phyloP scores from a whole-genome alignment of 2,113 vertebrate species.

The Megaptera novaeangliae region DNA sequence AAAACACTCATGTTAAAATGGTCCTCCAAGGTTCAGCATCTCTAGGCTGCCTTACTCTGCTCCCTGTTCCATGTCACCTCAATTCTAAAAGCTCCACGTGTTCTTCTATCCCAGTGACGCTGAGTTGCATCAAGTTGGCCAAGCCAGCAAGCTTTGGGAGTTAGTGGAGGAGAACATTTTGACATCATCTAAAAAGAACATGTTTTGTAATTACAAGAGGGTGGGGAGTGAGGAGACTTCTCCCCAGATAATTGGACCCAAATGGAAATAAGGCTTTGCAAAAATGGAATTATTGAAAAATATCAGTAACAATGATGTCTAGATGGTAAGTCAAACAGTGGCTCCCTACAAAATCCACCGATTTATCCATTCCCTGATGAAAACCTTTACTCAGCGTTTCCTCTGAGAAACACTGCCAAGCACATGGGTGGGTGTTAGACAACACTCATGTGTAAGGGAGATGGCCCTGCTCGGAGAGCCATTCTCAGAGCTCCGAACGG shows the following conservation, averaged over 20 bases:
- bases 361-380: background rate
- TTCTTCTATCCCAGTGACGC: background rate
- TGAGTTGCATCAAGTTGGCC: background rate
- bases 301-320: conserved; percentile 72
- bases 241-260: conserved; percentile 62
- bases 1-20: background rate
- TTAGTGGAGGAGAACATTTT: background rate
- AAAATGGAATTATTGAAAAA: conserved; percentile 62
- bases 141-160: background rate
- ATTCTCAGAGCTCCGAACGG: background rate
- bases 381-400: background rate
- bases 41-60: background rate
- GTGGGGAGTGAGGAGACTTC: conserved; percentile 43
- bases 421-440: background rate
- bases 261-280: conserved; percentile 74
- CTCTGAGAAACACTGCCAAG: background rate
- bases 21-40: background rate
- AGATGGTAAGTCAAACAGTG: conserved; percentile 45
- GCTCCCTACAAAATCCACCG: background rate
- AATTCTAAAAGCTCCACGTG: background rate
- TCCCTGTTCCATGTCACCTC: background rate
- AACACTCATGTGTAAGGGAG: background rate
- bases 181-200: conserved; percentile 63
- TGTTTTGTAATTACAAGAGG: conserved; percentile 66
- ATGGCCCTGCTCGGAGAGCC: background rate